These are phyloP conservation scores for Chrysomallon squamiferum DNA, from an alignment of 1,140 invertebrate species.

Conservation along the genomic window DNA sequence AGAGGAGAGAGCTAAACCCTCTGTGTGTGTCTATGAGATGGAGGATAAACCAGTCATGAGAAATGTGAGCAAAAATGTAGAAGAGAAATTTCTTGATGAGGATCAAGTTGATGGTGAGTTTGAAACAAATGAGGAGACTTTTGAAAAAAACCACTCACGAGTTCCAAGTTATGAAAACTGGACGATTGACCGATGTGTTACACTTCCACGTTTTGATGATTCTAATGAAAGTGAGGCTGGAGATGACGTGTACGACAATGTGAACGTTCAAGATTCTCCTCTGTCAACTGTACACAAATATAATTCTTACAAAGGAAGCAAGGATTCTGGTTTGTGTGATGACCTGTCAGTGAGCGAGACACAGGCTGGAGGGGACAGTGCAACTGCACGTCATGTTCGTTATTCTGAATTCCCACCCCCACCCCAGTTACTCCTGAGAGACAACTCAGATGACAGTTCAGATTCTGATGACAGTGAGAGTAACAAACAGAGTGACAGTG, in stretches of 20 bases:
- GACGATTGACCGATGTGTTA: constrained; percentile 2
- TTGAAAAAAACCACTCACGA: not conserved
- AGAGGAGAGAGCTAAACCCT: too few relatives aligned
- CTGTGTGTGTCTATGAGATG: too few relatives aligned
- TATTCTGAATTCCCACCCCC: too few relatives aligned
- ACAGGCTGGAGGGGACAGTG: not conserved
- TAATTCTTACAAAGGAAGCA: constrained; percentile 3
- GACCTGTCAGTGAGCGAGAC: not conserved
- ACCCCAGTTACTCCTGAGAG: too few relatives aligned
- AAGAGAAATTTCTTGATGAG: too few relatives aligned
- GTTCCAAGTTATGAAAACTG: constrained; percentile 1
- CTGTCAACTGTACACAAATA: constrained; percentile 2
- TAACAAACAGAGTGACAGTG: not conserved
- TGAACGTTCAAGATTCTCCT: not conserved
- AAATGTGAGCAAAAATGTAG: too few relatives aligned
- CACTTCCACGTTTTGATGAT: not conserved
- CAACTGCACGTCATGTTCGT: not conserved
- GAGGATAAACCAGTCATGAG: too few relatives aligned
- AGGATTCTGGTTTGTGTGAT: constrained; percentile 1
- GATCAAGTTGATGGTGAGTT: too few relatives aligned
- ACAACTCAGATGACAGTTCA: too few relatives aligned
- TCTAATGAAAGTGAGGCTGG: not conserved
- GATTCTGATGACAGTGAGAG: not conserved
- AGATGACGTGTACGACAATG: not conserved
- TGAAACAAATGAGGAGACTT: not conserved